Evolutionary conservation across 2,888 invertebrate genomes (phyloP).

Genomic region (Osedax frankpressi): DNA sequence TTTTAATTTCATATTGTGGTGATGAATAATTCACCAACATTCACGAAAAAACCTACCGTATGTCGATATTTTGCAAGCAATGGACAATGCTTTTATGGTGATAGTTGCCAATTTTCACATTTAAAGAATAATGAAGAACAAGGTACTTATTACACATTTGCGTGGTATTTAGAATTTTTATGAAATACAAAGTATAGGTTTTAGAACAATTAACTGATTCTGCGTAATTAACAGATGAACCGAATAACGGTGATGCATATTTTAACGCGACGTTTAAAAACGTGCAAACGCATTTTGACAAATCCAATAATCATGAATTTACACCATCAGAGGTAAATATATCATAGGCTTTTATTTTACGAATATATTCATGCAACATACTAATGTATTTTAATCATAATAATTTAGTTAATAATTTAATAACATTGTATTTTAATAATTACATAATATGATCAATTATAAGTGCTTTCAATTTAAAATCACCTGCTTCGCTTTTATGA

Average conservation of each 20-base stretch:
- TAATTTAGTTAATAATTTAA: neutral
- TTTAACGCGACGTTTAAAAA: constrained; percentile 24
- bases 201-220: neutral
- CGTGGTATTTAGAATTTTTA: neutral
- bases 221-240: constrained; percentile 15
- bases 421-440: neutral
- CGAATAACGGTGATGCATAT: constrained; percentile 25
- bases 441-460: neutral
- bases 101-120: constrained; percentile 36
- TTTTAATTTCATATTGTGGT: constrained; percentile 1
- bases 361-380: neutral
- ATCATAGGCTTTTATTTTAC: neutral
- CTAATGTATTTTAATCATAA: neutral
- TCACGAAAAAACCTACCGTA: constrained; percentile 32
- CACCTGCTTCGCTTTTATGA: neutral
- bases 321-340: neutral
- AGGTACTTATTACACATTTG: neutral
- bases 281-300: neutral
- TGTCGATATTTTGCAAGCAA: constrained; percentile 35
- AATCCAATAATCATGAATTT: constrained; percentile 1
- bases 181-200: neutral
- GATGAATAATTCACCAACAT: constrained; percentile 33
- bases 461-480: neutral
- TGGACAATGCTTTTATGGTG: constrained; percentile 34
- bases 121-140: constrained; percentile 22